Percentiles rank a stretch among this genome's conserved stretches.
Evolutionary conservation across 2,797 vertebrate genomes (phyloP).

Genomic region (Poeciliopsis gracilis): DNA sequence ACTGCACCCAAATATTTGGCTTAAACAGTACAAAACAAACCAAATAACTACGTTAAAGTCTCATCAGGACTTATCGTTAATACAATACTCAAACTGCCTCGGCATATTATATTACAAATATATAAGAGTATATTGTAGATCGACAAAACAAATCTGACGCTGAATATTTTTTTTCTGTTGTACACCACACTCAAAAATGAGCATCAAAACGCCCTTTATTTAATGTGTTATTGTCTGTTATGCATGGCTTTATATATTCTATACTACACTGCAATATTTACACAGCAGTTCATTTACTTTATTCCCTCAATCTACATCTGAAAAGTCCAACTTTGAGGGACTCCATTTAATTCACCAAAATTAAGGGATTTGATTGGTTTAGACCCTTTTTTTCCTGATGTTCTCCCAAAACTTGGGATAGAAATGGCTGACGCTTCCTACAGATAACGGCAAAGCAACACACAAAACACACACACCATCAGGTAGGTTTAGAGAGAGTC

Average conservation of each 20-base stretch:
- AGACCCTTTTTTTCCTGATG: constrained; percentile 70
- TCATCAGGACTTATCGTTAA: constrained; percentile 36
- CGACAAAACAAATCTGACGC: constrained; percentile 39
- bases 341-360: constrained; percentile 57
- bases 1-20: constrained; percentile 46
- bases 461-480: constrained; percentile 9
- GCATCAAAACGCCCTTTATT: constrained; percentile 48
- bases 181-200: constrained; percentile 50
- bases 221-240: constrained; percentile 63
- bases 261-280: constrained; percentile 60
- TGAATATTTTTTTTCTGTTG: constrained; percentile 27
- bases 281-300: constrained; percentile 46
- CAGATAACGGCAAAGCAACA: constrained; percentile 70
- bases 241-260: constrained; percentile 74
- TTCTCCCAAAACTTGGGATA: constrained; percentile 66
- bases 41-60: constrained; percentile 34
- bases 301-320: constrained; percentile 26
- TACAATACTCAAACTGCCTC: constrained; percentile 48
- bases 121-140: constrained; percentile 44
- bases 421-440: constrained; percentile 85
- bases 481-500: constrained; percentile 41
- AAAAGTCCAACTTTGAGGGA: constrained; percentile 58
- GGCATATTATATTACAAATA: constrained; percentile 67
- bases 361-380: constrained; percentile 62
- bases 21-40: constrained; percentile 42